Base-by-base conservation (phyloP, 2,888 invertebrate species). In the Drosophila meridiana region DNA sequence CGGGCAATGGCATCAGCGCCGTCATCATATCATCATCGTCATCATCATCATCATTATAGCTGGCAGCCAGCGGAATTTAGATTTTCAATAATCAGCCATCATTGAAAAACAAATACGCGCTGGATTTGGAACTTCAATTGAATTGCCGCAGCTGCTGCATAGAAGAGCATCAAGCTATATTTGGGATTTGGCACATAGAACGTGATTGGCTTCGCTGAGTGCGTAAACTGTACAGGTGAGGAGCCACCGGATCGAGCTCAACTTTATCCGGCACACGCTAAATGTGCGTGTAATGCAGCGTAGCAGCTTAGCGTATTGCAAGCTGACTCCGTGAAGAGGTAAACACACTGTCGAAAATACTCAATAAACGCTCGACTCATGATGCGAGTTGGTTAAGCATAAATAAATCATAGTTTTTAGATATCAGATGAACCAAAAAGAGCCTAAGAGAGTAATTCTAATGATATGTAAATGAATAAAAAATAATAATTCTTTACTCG, bases 81-180 rank as follows among this genome's bases (percentile, higher is more conserved):
- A 85, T 87, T 87, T 87, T 87, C 87, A 89, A 87, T 87, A 87
- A 87, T 87, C 87, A 87, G 83, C 82, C 88, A 89, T 89, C 80
- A 89, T 82, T 89, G 88, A 89, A 86, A 89, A 87, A 83, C 89
- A 87, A 87, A 89, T 87, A 87, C 88, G 80, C 87, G 67, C 62
- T 71, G 82, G 82, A 82, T 87, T 87, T 84, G 77, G 70, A 69
- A 76, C 69, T 76, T 67, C 50, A 82, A 85, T 87, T 89, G 82
- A 85, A 85, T 84, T 76, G 71, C 61, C 65, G 47, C 45, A 28
- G 61, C 56, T 56, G 66, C 60, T 59, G 55, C 38, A 36, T 45
- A 36, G 48, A 40, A 20, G 59, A 59, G 53, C 48, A 48, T 45
- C 62, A 38, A 26, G 62, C 63, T 9, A 47, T 70, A 57, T 78